These are phyloP conservation scores for Brachionus paranguensis DNA, from an alignment of 1,140 invertebrate genomes.

Conservation along the genomic window DNA sequence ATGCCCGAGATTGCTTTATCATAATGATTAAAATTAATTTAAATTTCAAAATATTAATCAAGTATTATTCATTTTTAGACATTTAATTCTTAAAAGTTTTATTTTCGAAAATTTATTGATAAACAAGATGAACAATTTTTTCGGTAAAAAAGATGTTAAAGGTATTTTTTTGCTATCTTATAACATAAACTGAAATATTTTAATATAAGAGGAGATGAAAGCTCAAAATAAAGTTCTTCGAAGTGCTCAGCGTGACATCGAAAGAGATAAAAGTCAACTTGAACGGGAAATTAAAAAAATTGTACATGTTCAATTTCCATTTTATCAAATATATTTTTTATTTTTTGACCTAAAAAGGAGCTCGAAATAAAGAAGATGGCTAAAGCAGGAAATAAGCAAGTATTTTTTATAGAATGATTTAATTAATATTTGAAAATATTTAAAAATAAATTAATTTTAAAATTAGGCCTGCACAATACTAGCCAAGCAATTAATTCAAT, in stretches of 20 bases:
- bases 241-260: conserved; percentile 74
- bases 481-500: conserved; percentile 78
- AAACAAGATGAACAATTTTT: conserved; percentile 12
- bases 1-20: too few relatives aligned
- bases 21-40: too few relatives aligned
- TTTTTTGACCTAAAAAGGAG: conserved; percentile 60
- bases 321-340: background rate
- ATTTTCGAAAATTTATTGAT: background rate
- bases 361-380: conserved; percentile 81
- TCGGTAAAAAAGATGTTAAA: conserved; percentile 31
- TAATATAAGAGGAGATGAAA: conserved; percentile 60
- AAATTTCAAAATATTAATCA: too few relatives aligned
- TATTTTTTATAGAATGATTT: too few relatives aligned
- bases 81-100: too few relatives aligned
- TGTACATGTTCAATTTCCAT: conserved; percentile 54
- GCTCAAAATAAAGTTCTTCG: conserved; percentile 71
- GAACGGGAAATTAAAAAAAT: conserved; percentile 84
- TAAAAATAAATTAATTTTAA: background rate
- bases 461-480: conserved; percentile 64
- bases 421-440: too few relatives aligned
- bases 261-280: conserved; percentile 69
- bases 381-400: conserved; percentile 76
- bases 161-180: background rate
- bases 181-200: too few relatives aligned
- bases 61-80: too few relatives aligned